Evolutionary conservation across 1,140 invertebrate species (phyloP).

Genomic region (Drosophila sproati): DNA sequence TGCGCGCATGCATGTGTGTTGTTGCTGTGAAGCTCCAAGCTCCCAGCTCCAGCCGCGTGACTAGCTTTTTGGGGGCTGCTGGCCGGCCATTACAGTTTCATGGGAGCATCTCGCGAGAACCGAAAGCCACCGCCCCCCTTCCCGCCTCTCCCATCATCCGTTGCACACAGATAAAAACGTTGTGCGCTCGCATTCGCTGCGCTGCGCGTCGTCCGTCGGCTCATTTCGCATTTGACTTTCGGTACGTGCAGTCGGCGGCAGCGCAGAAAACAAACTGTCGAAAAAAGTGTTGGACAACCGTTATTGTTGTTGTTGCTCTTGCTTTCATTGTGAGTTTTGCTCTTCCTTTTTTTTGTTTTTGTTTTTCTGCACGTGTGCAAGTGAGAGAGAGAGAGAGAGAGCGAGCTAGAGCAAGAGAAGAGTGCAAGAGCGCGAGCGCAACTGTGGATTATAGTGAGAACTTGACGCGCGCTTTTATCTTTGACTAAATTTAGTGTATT

Average conservation of each 20-base stretch:
- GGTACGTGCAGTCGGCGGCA: conserved; percentile 56
- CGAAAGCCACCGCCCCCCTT: conserved; percentile 2
- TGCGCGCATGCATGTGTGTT: neutral
- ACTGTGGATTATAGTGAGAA: conserved; percentile 16
- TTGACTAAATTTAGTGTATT: conserved; percentile 29
- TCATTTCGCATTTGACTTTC: conserved; percentile 68
- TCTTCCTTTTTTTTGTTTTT: conserved; percentile 47
- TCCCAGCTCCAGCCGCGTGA: conserved; percentile 46
- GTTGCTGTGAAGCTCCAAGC: conserved; percentile 20
- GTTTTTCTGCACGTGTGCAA: conserved; percentile 59
- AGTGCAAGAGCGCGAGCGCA: conserved; percentile 49
- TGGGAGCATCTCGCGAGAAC: conserved; percentile 45
- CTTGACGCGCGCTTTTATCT: conserved; percentile 35
- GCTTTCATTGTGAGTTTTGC: conserved; percentile 48
- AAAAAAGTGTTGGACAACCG: conserved; percentile 37
- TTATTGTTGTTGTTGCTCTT: conserved; percentile 46
- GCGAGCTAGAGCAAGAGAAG: conserved; percentile 8
- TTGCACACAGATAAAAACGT: conserved; percentile 45
- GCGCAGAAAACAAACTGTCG: conserved; percentile 20
- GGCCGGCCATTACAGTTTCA: conserved; percentile 41
- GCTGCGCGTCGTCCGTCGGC: conserved; percentile 30
- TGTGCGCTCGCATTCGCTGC: conserved; percentile 43
- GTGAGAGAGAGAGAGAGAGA: conserved; percentile 62
- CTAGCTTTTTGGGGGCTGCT: conserved; percentile 62
- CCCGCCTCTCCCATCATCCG: neutral